A percentile compares a stretch with the other conserved stretches of the same genome.
These are phyloP conservation scores for Ectropis grisescens DNA, from an alignment of 1,140 invertebrate genomes.

Conservation along the genomic window DNA sequence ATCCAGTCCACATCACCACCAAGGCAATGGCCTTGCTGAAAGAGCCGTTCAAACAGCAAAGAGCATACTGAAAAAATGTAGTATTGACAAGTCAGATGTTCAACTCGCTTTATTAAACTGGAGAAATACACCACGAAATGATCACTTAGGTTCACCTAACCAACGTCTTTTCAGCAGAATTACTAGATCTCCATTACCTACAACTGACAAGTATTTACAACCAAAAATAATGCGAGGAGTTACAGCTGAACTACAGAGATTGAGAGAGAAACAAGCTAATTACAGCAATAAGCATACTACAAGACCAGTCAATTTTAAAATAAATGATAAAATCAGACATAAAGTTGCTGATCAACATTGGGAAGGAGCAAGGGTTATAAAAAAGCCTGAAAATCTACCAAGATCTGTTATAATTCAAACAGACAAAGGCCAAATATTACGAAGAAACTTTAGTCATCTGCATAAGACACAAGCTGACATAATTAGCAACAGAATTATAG, in stretches of 20 bases:
- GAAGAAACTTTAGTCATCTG: conserved; percentile 13
- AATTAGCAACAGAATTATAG: conserved; percentile 7
- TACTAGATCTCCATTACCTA: conserved; percentile 7
- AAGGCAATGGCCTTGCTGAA: not conserved
- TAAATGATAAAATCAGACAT: conserved; percentile 11
- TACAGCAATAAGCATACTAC: conserved; percentile 9
- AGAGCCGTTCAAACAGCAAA: not conserved
- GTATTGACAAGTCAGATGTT: not conserved
- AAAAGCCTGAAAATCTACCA: conserved; percentile 11
- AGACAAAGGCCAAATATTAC: conserved; percentile 8
- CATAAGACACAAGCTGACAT: conserved; percentile 14
- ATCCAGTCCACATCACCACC: not conserved
- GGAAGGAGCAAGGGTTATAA: conserved; percentile 14
- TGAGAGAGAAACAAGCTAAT: conserved; percentile 9
- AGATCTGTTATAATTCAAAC: conserved; percentile 16
- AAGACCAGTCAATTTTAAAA: conserved; percentile 7
- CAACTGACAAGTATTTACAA: conserved; percentile 8
- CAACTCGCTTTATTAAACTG: conserved; percentile 8
- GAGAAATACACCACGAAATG: conserved; percentile 12
- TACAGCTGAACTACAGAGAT: conserved; percentile 8
- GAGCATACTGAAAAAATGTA: not conserved
- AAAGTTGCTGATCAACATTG: conserved; percentile 12
- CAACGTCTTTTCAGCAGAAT: conserved; percentile 9
- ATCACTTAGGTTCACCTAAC: conserved; percentile 9
- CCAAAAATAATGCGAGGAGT: conserved; percentile 14